Percentiles rank a stretch among this genome's conserved stretches.
Evolutionary conservation across 1,140 invertebrate genomes (phyloP).

Genomic region (Spodoptera frugiperda): DNA sequence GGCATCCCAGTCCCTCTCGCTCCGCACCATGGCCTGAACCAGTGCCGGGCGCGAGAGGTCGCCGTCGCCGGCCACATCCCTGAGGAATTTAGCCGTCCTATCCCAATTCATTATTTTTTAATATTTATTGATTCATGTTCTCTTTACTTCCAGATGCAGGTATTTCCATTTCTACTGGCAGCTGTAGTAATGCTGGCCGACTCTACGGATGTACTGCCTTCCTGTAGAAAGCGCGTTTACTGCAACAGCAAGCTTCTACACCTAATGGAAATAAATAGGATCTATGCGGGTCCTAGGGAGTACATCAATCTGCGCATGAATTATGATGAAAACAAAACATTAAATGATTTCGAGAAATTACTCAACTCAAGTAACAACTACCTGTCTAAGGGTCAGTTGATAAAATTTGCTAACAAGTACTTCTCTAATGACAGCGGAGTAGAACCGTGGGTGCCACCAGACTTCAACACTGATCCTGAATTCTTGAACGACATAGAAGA

Average conservation of each 20-base stretch:
- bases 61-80: not conserved
- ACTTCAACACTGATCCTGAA: conserved; percentile 88
- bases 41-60: not conserved
- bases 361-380: conserved; percentile 87
- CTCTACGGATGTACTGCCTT: conserved; percentile 65
- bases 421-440: conserved; percentile 85
- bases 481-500: conserved; percentile 89
- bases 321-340: conserved; percentile 64
- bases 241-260: conserved; percentile 92
- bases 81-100: no score
- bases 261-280: conserved; percentile 89
- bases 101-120: no score
- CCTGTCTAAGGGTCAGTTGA: conserved; percentile 86
- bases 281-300: conserved; percentile 94
- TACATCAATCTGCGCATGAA: conserved; percentile 90
- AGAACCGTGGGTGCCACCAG: conserved; percentile 87
- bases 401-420: conserved; percentile 87
- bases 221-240: conserved; percentile 88
- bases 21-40: not conserved
- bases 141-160: conserved; percentile 71
- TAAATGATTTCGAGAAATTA: conserved; percentile 88
- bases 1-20: not conserved
- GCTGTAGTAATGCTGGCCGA: conserved; percentile 47
- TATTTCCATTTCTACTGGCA: conserved; percentile 87
- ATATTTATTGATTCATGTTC: no score